Percentiles rank a stretch among this genome's conserved stretches.
Conservation (phyloP, 2,888 invertebrate species). For the Sericinus montela region DNA sequence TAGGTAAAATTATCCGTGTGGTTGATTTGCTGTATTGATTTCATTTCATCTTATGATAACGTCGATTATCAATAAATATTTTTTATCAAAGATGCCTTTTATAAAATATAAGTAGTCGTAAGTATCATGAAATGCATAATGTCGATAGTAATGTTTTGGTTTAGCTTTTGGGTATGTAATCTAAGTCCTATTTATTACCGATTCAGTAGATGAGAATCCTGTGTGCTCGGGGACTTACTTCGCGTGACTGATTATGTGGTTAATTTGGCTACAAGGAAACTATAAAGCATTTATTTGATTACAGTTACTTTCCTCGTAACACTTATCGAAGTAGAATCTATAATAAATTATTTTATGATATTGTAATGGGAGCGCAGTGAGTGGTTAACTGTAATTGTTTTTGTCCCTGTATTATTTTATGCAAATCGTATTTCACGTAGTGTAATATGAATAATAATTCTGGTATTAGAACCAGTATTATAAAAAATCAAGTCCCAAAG, state of each 20-base stretch:
- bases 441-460: slow-evolving; percentile 3
- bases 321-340: slow-evolving; percentile 55
- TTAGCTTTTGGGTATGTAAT: slow-evolving; percentile 48
- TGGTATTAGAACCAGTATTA: slow-evolving; percentile 12
- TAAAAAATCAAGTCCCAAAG: slow-evolving; percentile 6
- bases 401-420: slow-evolving; percentile 1
- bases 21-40: slow-evolving; percentile 57
- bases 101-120: slow-evolving; percentile 70
- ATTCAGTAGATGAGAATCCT: slow-evolving; percentile 41
- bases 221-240: slow-evolving; percentile 40
- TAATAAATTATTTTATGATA: slow-evolving; percentile 68
- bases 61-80: slow-evolving; percentile 45
- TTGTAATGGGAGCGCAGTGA: slow-evolving; percentile 32
- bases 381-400: slow-evolving; percentile 7
- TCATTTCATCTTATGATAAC: slow-evolving; percentile 33
- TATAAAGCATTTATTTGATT: slow-evolving; percentile 65
- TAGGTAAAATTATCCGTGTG: slow-evolving; percentile 53
- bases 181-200: slow-evolving; percentile 50
- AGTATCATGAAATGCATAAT: slow-evolving; percentile 58
- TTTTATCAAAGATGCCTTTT: slow-evolving; percentile 72
- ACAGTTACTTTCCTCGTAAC: slow-evolving; percentile 60
- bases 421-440: slow-evolving; percentile 6
- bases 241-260: slow-evolving; percentile 34
- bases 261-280: slow-evolving; percentile 49
- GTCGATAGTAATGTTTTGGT: slow-evolving; percentile 55